Evolutionary conservation across 2,888 invertebrate species (phyloP), one percentile per base, ranked within the genome.

Genomic region (Encarsia formosa): DNA sequence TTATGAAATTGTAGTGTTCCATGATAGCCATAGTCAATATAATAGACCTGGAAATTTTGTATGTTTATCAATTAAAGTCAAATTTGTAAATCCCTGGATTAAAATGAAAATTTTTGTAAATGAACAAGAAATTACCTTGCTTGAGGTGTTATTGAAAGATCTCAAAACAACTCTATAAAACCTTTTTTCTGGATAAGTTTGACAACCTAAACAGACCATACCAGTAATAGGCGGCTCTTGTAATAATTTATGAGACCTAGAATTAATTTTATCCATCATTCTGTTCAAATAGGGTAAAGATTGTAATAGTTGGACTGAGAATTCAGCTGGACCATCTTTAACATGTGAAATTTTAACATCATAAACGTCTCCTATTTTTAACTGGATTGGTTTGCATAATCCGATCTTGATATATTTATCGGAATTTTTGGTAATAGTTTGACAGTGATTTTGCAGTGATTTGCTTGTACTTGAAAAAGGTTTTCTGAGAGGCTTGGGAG

Each of bases 1-100:
- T 86, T 82, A 59, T 82, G 80, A 57, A 84, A 82, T 0, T 84
- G 79, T 9, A 88, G 80, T 63, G 83, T 76, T 74, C 88, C 89
- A 5, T 84, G 84, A 66, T 88, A 86, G 22, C 90, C 90, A 69
- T 86, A 89, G 71, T 90, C 90, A 24, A 89, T 87, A 70, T 87
- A 90, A 65, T 85, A 87, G 5, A 90, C 57, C 56, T 56, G 5
- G 26, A 39, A 23, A n/a, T n/a, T n/a, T n/a, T n/a, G n/a, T n/a
- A n/a, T n/a, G n/a, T n/a, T n/a, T n/a, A n/a, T n/a, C n/a, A n/a
- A n/a, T n/a, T n/a, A n/a, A n/a, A n/a, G n/a, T n/a, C n/a, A 34
- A 42, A 11, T 19, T 2, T 18, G 5, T n/a, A 20, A 18, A 19
- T 41, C 35, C 3, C 37, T 13, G 26, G 3, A n/a, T 11, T 35